Base-by-base conservation (phyloP, 2,888 invertebrate genomes). In the Auanema freiburgensis region DNA sequence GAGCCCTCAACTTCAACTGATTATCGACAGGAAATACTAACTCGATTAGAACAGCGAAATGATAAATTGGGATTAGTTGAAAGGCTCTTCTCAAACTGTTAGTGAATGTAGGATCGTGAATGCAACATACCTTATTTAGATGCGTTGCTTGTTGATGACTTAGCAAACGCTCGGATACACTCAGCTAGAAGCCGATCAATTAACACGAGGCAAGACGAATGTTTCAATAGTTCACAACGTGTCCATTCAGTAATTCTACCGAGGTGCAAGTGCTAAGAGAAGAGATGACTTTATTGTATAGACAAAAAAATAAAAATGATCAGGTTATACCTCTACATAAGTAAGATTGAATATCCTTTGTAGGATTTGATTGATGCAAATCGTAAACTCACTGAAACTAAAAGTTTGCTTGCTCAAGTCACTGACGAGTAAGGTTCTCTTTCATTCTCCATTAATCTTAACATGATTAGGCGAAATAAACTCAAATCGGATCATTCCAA, bases 301-400 rank as follows among this genome's bases (percentile, higher is more conserved):
- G 68, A 46, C 54, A 64, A 55, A 78, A 79, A 53, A 69, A 66
- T 51, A 64, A 69, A 41, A 83, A 83, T 57, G 81, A 80, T 55
- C 76, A 79, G 67, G 70, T 63, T 62, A 23, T 24, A 52, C 1
- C 12, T 53, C 21, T 58, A 21, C 52, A 52, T 46, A 4, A n/a
- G 40, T 46, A 14, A 58, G 55, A 23, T 8, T 46, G 8, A 21
- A 5, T 5, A 33, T 33, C 33, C 33, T n/a, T 55, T 55, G 23
- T 67, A 70, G 44, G 53, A 33, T 40, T 63, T 67, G 14, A 69
- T 72, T 21, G 63, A 72, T n/a, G 63, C 67, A 0, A 67, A 64
- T 14, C 56, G 56, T 21, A 53, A 51, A 41, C 50, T 69, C 2
- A 24, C 33, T 1, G 65, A 66, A 2, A 55, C 42, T 11, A 67